A percentile compares a stretch with the other conserved stretches of the same genome.
These are phyloP conservation scores for Notechis scutatus DNA, from an alignment of 2,113 vertebrate species.

Conservation along the genomic window DNA sequence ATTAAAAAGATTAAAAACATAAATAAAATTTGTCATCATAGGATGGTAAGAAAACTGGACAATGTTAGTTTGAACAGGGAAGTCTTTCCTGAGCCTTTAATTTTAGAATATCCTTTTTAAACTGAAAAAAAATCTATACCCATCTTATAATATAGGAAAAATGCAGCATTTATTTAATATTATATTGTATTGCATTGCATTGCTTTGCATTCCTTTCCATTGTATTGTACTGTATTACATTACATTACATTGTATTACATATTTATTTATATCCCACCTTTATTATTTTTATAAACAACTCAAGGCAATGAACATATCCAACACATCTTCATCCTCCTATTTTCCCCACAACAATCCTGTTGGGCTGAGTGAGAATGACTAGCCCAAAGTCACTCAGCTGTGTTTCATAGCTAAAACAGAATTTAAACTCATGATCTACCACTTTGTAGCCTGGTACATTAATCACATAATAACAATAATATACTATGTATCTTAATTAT, in stretches of 20 bases:
- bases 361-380: background rate
- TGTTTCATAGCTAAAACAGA: background rate
- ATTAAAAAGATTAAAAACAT: too few relatives aligned
- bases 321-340: background rate
- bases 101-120: background rate
- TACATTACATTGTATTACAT: too few relatives aligned
- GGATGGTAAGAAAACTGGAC: background rate
- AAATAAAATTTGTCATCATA: background rate
- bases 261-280: background rate
- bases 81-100: background rate
- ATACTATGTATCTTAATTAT: background rate
- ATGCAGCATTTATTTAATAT: background rate
- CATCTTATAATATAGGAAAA: background rate
- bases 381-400: background rate
- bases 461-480: background rate
- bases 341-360: background rate
- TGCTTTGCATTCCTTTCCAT: background rate
- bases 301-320: too few relatives aligned
- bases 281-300: background rate
- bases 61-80: background rate
- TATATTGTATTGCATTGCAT: background rate
- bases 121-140: background rate
- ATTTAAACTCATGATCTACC: background rate
- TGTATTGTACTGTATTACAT: too few relatives aligned
- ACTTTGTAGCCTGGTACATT: background rate